Percentiles rank a stretch among this genome's conserved stretches.
Conservation (phyloP, 2,797 vertebrate species). For the Moxostoma hubbsi region DNA sequence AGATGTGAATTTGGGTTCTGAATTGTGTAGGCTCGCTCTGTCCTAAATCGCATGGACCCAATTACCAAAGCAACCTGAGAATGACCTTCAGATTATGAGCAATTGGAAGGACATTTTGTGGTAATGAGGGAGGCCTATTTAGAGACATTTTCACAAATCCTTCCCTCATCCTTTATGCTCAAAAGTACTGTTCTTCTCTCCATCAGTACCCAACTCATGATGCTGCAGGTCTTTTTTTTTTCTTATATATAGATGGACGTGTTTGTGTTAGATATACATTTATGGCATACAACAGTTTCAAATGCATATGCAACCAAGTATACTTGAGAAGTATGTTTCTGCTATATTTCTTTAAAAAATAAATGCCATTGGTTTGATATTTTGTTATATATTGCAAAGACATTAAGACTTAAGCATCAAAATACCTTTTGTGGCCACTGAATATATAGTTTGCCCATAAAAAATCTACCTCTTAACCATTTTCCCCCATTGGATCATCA, state of each 20-base stretch:
- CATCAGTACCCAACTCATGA: too few species aligned
- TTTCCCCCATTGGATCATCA: too few species aligned
- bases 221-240: not conserved
- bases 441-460: too few species aligned
- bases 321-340: too few species aligned
- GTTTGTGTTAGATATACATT: not conserved
- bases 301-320: too few species aligned
- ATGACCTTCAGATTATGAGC: slow-evolving; percentile 48
- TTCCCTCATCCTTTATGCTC: slow-evolving; percentile 10
- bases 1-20: slow-evolving; percentile 35
- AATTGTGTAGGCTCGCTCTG: slow-evolving; percentile 35
- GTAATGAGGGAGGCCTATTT: slow-evolving; percentile 41
- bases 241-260: not conserved
- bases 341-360: too few species aligned
- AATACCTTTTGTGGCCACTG: too few species aligned
- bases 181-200: not conserved
- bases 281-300: not conserved
- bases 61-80: slow-evolving; percentile 56
- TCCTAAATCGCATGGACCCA: slow-evolving; percentile 49
- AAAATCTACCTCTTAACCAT: too few species aligned
- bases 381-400: too few species aligned
- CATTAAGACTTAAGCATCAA: too few species aligned
- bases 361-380: too few species aligned
- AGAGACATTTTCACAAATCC: slow-evolving; percentile 31
- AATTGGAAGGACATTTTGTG: slow-evolving; percentile 48